Conservation (phyloP, 2,797 vertebrate genomes). For the Cercopithecus mitis region DNA sequence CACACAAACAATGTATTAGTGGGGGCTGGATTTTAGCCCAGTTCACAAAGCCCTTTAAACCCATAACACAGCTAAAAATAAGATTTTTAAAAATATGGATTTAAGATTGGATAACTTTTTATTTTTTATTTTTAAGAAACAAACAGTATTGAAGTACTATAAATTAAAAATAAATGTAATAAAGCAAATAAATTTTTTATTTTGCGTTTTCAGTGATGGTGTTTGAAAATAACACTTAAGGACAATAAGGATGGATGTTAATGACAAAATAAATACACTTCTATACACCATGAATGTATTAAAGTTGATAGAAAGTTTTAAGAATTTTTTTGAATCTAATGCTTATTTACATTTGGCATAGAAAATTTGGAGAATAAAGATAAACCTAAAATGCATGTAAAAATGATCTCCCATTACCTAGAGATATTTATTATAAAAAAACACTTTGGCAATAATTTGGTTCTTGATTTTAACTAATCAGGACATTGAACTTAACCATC, state of each 20-base stretch:
- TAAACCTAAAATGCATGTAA: not conserved
- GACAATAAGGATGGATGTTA: not conserved
- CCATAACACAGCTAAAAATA: not conserved
- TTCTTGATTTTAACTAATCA: conserved; percentile 4
- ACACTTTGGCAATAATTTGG: not conserved
- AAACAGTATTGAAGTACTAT: not conserved
- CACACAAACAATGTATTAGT: not conserved
- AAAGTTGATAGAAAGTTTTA: not conserved
- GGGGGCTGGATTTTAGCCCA: not conserved
- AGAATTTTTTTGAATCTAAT: not conserved
- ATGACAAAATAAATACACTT: not conserved
- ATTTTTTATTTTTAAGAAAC: not conserved
- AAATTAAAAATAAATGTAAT: conserved; percentile 1
- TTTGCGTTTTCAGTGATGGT: not conserved
- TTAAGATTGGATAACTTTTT: not conserved
- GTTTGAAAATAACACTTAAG: not conserved
- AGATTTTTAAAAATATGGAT: not conserved
- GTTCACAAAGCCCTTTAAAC: conserved; percentile 14
- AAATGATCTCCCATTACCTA: not conserved
- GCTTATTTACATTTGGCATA: not conserved
- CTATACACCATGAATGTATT: not conserved
- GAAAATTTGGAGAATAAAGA: not conserved
- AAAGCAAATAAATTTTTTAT: not conserved
- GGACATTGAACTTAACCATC: not conserved
- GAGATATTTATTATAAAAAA: not conserved